Conservation (phyloP, 2,113 vertebrate genomes). For the Cervus canadensis region DNA sequence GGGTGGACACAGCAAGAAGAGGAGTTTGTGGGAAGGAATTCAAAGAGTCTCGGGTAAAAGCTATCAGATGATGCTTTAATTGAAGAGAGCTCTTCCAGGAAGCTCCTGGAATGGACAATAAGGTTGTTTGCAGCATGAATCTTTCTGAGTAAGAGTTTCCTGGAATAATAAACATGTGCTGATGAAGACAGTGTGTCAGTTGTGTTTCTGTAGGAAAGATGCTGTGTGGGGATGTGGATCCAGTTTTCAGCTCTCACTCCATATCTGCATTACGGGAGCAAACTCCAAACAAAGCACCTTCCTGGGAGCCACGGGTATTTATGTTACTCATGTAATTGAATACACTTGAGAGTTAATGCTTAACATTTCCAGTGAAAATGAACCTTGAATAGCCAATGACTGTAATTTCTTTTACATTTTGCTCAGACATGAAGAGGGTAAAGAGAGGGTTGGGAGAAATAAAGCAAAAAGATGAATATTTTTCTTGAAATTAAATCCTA, state of each 20-base stretch:
- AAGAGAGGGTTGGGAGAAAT: neutral
- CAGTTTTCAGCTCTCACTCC: neutral
- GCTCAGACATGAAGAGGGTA: neutral
- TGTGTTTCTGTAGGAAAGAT: too few relatives aligned
- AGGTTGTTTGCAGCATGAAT: neutral
- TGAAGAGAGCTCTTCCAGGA: neutral
- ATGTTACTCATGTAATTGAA: neutral
- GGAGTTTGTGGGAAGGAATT: neutral
- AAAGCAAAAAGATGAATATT: neutral
- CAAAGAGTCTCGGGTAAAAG: neutral
- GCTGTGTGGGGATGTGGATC: fast-evolving
- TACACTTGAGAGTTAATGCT: neutral
- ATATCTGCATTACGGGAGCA: neutral
- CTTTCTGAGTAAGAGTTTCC: neutral
- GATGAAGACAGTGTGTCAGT: neutral
- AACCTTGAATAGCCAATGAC: neutral
- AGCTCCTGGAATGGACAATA: neutral
- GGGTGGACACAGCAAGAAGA: neutral
- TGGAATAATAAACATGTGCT: neutral
- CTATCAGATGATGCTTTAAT: neutral
- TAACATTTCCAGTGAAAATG: neutral
- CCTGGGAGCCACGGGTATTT: neutral
- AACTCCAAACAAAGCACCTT: neutral
- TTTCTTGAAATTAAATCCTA: neutral
- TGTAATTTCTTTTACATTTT: neutral